Conservation (phyloP, 2,113 vertebrate species). For the Chitala chitala region DNA sequence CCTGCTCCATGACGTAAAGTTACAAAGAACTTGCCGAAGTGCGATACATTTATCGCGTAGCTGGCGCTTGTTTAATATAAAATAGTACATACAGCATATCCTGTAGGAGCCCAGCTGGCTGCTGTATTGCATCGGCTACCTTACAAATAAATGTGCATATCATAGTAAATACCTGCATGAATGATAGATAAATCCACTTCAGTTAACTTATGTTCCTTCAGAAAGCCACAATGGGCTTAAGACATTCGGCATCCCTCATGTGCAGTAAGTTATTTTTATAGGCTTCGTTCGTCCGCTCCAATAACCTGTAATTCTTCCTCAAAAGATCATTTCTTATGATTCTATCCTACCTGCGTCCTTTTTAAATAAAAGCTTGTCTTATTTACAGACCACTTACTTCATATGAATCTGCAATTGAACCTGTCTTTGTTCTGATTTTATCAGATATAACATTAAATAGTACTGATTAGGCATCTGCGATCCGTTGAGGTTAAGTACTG, state of each 20-base stretch:
- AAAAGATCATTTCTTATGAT: constrained; percentile 27
- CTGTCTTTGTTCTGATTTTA: constrained; percentile 1
- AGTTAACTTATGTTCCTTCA: constrained; percentile 56
- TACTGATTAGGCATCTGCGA: constrained; percentile 33
- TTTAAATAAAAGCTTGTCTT: constrained; percentile 33
- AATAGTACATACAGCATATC: not conserved
- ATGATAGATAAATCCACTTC: constrained; percentile 42
- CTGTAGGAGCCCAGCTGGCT: too few species aligned
- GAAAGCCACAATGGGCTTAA: constrained; percentile 58
- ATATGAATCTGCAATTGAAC: not conserved
- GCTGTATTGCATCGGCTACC: not conserved
- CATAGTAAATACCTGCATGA: constrained; percentile 45
- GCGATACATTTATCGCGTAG: constrained; percentile 25
- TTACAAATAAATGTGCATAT: constrained; percentile 10
- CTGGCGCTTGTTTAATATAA: not conserved
- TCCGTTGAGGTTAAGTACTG: constrained; percentile 47
- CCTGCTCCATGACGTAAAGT: not conserved
- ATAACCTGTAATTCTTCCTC: constrained; percentile 25
- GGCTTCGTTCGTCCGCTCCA: constrained; percentile 43
- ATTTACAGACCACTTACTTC: constrained; percentile 1
- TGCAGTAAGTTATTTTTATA: constrained; percentile 50
- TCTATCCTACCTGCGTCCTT: constrained; percentile 50
- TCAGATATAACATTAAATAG: constrained; percentile 3
- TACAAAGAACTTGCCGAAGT: not conserved
- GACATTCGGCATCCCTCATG: constrained; percentile 63